Evolutionary conservation across 2,113 vertebrate genomes (phyloP).

Genomic region (Trichomycterus rosablanca): DNA sequence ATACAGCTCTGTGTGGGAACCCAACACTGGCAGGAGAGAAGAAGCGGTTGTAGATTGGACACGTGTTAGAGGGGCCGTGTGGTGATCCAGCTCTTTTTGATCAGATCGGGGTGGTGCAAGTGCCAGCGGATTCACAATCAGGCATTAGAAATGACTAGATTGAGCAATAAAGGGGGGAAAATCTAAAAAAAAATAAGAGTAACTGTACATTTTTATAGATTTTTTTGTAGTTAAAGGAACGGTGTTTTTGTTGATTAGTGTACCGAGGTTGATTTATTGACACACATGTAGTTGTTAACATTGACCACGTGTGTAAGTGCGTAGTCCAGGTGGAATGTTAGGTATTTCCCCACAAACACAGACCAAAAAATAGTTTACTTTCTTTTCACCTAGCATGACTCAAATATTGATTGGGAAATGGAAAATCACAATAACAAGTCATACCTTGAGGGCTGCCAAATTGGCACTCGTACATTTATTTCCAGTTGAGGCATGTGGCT

Average conservation of each 20-base stretch:
- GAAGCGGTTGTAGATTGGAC: no score
- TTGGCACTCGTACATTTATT: not conserved
- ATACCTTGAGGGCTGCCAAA: not conserved
- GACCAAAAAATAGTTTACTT: not conserved
- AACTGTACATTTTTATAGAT: no score
- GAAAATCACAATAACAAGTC: not conserved
- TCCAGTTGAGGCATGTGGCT: not conserved
- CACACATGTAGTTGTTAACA: not conserved
- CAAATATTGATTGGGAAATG: not conserved
- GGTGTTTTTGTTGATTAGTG: not conserved
- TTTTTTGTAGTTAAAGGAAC: conserved; percentile 7
- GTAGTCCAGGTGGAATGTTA: conserved; percentile 8
- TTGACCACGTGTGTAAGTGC: not conserved
- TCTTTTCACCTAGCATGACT: not conserved
- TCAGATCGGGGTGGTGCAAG: no score
- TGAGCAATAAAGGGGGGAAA: no score
- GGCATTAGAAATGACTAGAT: no score
- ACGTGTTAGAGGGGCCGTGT: no score
- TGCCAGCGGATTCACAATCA: no score
- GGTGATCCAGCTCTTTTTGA: no score
- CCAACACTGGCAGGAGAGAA: no score
- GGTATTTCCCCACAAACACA: not conserved
- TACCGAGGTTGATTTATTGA: no score
- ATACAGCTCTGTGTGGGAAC: no score
- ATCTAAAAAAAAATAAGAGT: no score